A percentile compares a stretch with the other conserved stretches of the same genome.
Evolutionary conservation across 2,113 vertebrate species (phyloP).

Genomic region (Centrocercus urophasianus): DNA sequence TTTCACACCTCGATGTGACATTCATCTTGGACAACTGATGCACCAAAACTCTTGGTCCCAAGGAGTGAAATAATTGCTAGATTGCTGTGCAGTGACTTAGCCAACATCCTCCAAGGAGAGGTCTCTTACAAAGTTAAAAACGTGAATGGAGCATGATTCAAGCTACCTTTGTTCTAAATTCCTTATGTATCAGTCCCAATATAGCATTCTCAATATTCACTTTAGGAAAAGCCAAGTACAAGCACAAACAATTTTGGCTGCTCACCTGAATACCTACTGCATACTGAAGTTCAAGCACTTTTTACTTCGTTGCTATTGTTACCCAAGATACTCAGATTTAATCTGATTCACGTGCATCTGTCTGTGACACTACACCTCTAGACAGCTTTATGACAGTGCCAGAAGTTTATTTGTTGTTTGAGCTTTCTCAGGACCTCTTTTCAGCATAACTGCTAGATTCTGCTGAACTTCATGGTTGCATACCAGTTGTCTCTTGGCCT

Average conservation of each 20-base stretch:
- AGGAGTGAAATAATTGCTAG: not conserved
- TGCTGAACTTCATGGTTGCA: not conserved
- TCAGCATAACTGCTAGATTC: not conserved
- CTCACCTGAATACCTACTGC: not conserved
- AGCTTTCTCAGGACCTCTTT: not conserved
- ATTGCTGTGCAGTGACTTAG: not conserved
- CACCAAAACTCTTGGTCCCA: not conserved
- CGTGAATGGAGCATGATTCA: not conserved
- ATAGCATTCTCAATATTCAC: not conserved
- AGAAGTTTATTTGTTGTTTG: not conserved
- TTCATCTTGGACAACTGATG: not conserved
- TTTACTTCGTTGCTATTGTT: not conserved
- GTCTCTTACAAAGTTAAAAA: not conserved
- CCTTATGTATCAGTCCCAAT: not conserved
- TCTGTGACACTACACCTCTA: not conserved
- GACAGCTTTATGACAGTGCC: not conserved
- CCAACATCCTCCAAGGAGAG: not conserved
- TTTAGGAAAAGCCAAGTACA: not conserved
- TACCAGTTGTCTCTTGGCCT: not conserved
- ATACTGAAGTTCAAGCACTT: not conserved
- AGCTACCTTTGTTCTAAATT: not conserved
- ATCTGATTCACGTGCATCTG: not conserved
- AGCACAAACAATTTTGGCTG: not conserved
- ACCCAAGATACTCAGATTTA: not conserved
- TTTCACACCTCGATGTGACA: slow-evolving; percentile 35